Conservation (phyloP, 2,888 invertebrate genomes). For the Trachelus troglodyta region DNA sequence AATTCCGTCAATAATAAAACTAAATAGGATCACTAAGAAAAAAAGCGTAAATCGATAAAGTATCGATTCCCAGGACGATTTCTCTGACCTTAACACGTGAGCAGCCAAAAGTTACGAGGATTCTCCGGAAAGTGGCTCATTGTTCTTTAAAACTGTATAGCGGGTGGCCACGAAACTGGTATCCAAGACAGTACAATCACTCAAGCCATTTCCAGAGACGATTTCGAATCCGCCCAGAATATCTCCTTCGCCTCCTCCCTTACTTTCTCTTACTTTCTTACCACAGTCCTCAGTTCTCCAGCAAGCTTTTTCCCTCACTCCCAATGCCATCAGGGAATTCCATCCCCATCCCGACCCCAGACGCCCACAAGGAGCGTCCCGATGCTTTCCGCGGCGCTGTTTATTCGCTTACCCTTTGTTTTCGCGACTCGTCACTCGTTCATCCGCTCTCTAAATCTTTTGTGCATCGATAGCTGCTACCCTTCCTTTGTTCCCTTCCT, state of each 20-base stretch:
- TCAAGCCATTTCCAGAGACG: slow-evolving; percentile 16
- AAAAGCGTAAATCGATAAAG: neutral
- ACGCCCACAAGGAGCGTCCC: slow-evolving; percentile 16
- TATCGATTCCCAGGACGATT: neutral
- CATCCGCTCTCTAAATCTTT: slow-evolving; percentile 32
- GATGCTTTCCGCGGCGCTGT: slow-evolving; percentile 25
- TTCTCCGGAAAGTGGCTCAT: neutral
- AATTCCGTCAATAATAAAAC: no score
- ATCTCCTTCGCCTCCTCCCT: neutral
- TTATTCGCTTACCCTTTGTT: slow-evolving; percentile 29
- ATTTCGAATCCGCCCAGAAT: slow-evolving; percentile 16
- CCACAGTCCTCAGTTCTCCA: neutral
- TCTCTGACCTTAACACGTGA: neutral
- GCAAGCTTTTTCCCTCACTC: neutral
- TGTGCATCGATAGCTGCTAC: slow-evolving; percentile 27
- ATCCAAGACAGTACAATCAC: neutral
- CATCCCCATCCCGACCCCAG: neutral
- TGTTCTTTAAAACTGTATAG: slow-evolving; percentile 8
- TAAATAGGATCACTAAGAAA: no score
- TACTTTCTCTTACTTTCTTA: neutral
- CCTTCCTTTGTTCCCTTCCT: slow-evolving; percentile 15
- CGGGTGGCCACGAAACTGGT: slow-evolving; percentile 2
- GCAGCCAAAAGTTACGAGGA: neutral
- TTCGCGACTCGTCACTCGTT: slow-evolving; percentile 26
- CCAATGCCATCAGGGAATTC: neutral